phyloP scores from a whole-genome alignment of 2,888 invertebrate genomes.

The Pilophorus perplexus region DNA sequence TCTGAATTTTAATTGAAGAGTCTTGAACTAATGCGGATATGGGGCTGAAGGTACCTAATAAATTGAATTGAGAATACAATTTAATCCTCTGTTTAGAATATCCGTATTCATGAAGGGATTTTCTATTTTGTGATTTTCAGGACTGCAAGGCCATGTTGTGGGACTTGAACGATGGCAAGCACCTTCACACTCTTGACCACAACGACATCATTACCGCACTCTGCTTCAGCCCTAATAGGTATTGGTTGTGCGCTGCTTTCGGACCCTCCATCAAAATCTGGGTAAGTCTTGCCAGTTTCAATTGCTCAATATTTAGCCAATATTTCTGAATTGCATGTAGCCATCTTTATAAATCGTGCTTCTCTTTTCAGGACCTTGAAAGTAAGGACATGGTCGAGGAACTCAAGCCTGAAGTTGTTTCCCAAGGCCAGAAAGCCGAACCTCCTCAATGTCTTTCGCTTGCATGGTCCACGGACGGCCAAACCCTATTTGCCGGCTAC shows the following conservation, averaged over 20 bases:
- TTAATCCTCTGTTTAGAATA: too few species aligned
- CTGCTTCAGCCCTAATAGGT: slow-evolving; percentile 98
- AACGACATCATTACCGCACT: slow-evolving; percentile 97
- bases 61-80: too few species aligned
- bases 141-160: slow-evolving; percentile 99
- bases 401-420: slow-evolving; percentile 90
- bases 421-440: slow-evolving; percentile 72
- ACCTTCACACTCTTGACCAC: slow-evolving; percentile 96
- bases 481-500: slow-evolving; percentile 97
- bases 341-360: background rate
- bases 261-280: slow-evolving; percentile 98
- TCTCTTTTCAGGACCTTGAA: slow-evolving; percentile 77
- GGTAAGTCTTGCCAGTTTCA: slow-evolving; percentile 57
- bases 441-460: slow-evolving; percentile 94
- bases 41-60: slow-evolving; percentile 27
- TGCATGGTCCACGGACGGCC: slow-evolving; percentile 99
- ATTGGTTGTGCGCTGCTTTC: slow-evolving; percentile 99
- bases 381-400: slow-evolving; percentile 99
- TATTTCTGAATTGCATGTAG: background rate
- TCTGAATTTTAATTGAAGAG: slow-evolving; percentile 8
- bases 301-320: background rate
- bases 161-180: slow-evolving; percentile 99
- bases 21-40: slow-evolving; percentile 22
- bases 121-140: too few species aligned
- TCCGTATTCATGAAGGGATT: too few species aligned